These are phyloP conservation scores for Channallabes apus DNA, from an alignment of 2,797 vertebrate species.

Conservation along the genomic window DNA sequence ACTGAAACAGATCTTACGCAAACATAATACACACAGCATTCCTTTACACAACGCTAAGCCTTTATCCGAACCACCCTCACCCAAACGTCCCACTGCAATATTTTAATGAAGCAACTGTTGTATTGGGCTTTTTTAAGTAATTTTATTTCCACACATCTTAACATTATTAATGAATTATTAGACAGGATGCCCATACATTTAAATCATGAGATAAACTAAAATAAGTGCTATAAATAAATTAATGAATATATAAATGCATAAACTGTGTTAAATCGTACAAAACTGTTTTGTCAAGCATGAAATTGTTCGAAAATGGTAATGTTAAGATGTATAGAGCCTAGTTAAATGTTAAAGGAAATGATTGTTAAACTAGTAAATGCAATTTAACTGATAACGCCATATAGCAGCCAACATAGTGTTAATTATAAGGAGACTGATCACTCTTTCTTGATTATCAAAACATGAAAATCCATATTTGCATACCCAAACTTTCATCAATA, in stretches of 20 bases:
- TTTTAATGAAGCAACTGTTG: constrained; percentile 1
- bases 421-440: neutral
- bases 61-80: constrained; percentile 32
- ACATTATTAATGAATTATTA: constrained; percentile 39
- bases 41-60: constrained; percentile 27
- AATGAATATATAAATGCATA: constrained; percentile 56
- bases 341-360: neutral
- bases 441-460: constrained; percentile 17
- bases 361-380: neutral
- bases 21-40: constrained; percentile 36
- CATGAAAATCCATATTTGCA: constrained; percentile 33
- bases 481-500: neutral
- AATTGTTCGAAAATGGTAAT: neutral
- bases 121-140: neutral
- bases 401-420: neutral
- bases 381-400: neutral
- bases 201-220: constrained; percentile 17
- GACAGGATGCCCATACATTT: constrained; percentile 6
- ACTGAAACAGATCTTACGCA: constrained; percentile 36
- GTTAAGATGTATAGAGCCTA: neutral
- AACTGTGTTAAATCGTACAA: constrained; percentile 23
- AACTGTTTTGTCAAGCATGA: neutral
- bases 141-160: neutral
- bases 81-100: constrained; percentile 1
- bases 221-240: constrained; percentile 58